phyloP scores from a whole-genome alignment of 2,113 vertebrate species.

The Bos taurus region ARS-UCD2.0 NC_037350.1:15010501-15011000 shows the following conservation, averaged over 20 bases:
- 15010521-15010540: slow-evolving; percentile 10
- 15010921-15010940: neutral
- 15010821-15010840: neutral
- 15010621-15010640: slow-evolving; percentile 97
- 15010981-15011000: slow-evolving; percentile 5
- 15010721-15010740: slow-evolving; percentile 95
- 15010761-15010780: neutral
- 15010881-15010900: neutral
- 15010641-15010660: slow-evolving; percentile 98
- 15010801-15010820: neutral
- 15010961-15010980: neutral
- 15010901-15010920: neutral
- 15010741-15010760: slow-evolving; percentile 81
- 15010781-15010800: neutral
- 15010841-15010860: neutral
- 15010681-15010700: slow-evolving; percentile 95
- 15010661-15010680: slow-evolving; percentile 99
- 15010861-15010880: neutral
- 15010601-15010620: slow-evolving; percentile 98
- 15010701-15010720: slow-evolving; percentile 99
- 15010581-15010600: slow-evolving; percentile 85
- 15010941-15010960: neutral
- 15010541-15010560: neutral
- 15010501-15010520: slow-evolving; percentile 4
- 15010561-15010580: slow-evolving; percentile 75